phyloP scores from a whole-genome alignment of 2,797 vertebrate species.

The Adrianichthys oophorus region DNA sequence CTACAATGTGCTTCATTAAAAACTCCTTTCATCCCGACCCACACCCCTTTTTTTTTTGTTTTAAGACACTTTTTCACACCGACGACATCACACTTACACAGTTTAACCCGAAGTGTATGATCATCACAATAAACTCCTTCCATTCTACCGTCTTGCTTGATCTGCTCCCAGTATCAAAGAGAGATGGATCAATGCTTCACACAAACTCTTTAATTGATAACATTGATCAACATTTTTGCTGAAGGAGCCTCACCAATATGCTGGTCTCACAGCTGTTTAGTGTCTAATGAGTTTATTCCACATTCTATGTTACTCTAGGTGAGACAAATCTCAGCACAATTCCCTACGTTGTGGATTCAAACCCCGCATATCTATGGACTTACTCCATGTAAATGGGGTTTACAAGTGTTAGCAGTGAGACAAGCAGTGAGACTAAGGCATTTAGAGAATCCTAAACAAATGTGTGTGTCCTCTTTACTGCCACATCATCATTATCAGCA shows the following conservation, averaged over 20 bases:
- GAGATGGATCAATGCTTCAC: too few species aligned
- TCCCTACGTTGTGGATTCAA: too few species aligned
- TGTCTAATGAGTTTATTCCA: too few species aligned
- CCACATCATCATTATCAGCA: conserved; percentile 19
- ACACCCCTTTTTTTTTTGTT: background rate
- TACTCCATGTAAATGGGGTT: background rate
- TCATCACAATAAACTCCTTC: background rate
- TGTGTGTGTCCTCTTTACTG: conserved; percentile 22
- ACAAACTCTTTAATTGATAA: too few species aligned
- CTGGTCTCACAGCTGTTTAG: too few species aligned
- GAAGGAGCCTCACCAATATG: too few species aligned
- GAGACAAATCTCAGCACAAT: too few species aligned
- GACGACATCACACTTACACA: background rate
- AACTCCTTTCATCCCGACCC: background rate
- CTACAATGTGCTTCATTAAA: background rate
- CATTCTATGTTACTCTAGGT: too few species aligned
- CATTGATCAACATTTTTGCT: too few species aligned
- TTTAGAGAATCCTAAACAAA: conserved; percentile 6
- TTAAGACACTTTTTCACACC: conserved; percentile 7
- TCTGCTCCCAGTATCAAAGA: too few species aligned
- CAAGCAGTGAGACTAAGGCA: conserved; percentile 15
- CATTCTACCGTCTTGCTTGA: background rate
- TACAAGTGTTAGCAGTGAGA: conserved; percentile 17
- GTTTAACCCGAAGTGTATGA: background rate
- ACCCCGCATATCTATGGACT: too few species aligned